Evolutionary conservation across 2,888 invertebrate genomes (phyloP), one percentile per base, ranked within the genome.

Genomic region (Sipha maydis): DNA sequence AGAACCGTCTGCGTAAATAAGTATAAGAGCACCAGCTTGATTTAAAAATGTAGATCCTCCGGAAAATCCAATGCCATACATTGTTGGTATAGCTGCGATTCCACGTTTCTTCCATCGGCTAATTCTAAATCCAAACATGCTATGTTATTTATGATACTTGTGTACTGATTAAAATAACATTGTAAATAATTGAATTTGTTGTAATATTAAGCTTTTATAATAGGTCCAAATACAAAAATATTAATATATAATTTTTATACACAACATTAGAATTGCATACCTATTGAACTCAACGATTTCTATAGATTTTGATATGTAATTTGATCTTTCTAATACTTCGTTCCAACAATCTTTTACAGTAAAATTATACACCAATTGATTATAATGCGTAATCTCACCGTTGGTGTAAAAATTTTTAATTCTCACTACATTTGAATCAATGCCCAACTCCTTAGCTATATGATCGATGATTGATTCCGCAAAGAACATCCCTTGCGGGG

Each of bases 401-500:
- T 96, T 96, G 90, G 93, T 93, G 91, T 96, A 97, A 91, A 98
- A 93, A 92, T 99, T 98, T 25, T 95, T 90, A 91, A 94, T 78
- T 61, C 89, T 88, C 56, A 97, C 94, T 92, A 95, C 94, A 21
- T 94, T 92, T 17, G 94, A 92, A 90, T 95, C 94, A 90, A 94
- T 94, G 0, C 94, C 93, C 38, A 97, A 92, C 90, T 93, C 94
- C 61, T 93, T 93, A 1, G 98, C 97, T 25, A 97, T 93, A 90
- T 96, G 95, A 90, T 95, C 93, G 71, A 97, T 93, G 90, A 97
- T 90, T 0, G 90, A 89, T 89, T 98, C 98, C 0, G 94, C 96
- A 2, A 95, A 94, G 91, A 96, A 96, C 97, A 97, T 97, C 54
- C 96, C 97, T 91, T 98, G 98, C 0, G 98, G 98, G 98, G 0